Percentiles rank a stretch among this genome's conserved stretches.
phyloP scores from a whole-genome alignment of 2,888 invertebrate genomes.

The Ceriagrion tenellum region DNA sequence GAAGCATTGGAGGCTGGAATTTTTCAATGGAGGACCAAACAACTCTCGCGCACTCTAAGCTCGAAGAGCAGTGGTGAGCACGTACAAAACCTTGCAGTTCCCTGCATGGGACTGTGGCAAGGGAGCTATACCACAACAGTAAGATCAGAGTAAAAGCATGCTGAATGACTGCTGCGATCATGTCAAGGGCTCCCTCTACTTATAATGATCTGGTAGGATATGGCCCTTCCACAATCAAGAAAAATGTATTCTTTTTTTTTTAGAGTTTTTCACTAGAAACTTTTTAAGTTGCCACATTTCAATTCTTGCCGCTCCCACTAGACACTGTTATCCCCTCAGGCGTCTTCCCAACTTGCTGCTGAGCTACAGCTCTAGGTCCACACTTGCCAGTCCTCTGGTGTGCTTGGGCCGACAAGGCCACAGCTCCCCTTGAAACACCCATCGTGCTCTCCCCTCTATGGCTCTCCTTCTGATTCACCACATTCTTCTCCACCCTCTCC shows the following conservation, averaged over 20 bases:
- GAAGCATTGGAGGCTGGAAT: conserved; percentile 48
- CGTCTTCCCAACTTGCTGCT: conserved; percentile 50
- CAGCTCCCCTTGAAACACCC: not conserved
- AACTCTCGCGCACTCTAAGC: not conserved
- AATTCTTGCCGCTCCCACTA: conserved; percentile 58
- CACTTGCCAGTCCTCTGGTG: conserved; percentile 59
- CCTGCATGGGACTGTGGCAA: not conserved
- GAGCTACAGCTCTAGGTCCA: conserved; percentile 40
- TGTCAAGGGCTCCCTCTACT: conserved; percentile 3
- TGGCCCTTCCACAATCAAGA: conserved; percentile 23
- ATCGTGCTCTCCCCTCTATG: not conserved
- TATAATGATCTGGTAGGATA: conserved; percentile 23
- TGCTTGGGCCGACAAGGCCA: not conserved
- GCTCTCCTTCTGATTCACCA: conserved; percentile 34
- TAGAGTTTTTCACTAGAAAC: not conserved
- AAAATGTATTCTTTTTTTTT: conserved; percentile 15
- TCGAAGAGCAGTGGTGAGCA: not conserved
- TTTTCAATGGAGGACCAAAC: conserved; percentile 30
- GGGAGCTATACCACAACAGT: conserved; percentile 20
- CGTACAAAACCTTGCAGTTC: not conserved
- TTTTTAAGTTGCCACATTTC: not conserved
- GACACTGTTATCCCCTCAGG: conserved; percentile 55
- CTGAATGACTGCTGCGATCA: not conserved
- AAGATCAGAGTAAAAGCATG: conserved; percentile 1
- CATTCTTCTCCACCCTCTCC: conserved; percentile 40